phyloP scores from a whole-genome alignment of 2,797 vertebrate genomes.

The Sylvia borin region DNA sequence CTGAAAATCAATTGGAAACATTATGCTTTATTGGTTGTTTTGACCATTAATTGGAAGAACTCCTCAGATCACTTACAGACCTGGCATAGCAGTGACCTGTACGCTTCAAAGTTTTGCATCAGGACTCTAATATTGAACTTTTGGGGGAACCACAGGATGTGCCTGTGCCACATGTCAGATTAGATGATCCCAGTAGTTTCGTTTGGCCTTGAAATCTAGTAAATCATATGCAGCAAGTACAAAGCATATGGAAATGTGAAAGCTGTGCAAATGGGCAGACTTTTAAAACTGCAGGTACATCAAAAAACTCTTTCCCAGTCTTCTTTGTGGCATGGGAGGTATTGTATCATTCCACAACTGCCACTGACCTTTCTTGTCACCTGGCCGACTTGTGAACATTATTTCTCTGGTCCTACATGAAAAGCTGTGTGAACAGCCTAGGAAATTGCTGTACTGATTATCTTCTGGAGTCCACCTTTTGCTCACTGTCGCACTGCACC shows the following conservation, averaged over 20 bases:
- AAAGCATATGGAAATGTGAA: not conserved
- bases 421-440: not conserved
- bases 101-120: not conserved
- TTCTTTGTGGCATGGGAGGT: not conserved
- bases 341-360: not conserved
- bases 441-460: not conserved
- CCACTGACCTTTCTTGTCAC: not conserved
- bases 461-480: not conserved
- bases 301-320: not conserved
- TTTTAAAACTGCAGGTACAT: not conserved
- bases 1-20: not conserved
- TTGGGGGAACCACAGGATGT: not conserved
- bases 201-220: not conserved
- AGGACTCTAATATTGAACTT: not conserved
- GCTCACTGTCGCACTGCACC: accelerated
- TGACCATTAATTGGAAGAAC: not conserved
- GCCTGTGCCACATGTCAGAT: not conserved
- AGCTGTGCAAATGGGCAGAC: not conserved
- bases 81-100: not conserved
- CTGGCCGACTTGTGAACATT: not conserved
- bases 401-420: not conserved
- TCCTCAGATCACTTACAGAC: not conserved
- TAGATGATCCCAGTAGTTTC: not conserved
- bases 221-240: not conserved
- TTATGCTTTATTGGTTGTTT: not conserved